Conservation (phyloP, 1,140 invertebrate genomes). For the Apis laboriosa region DNA sequence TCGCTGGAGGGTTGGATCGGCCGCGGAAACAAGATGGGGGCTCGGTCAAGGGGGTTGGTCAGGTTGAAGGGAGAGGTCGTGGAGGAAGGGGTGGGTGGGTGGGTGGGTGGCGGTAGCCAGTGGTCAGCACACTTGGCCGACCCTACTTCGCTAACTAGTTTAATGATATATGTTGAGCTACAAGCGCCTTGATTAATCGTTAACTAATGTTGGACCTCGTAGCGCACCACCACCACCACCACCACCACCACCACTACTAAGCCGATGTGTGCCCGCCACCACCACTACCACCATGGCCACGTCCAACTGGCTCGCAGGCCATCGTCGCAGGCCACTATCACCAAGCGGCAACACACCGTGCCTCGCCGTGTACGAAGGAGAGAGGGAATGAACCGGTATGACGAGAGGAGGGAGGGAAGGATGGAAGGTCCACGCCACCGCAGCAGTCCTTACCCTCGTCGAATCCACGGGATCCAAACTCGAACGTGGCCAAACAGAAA, state of each 20-base stretch:
- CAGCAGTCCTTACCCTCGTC: slow-evolving; percentile 67
- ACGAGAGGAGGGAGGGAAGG: slow-evolving; percentile 53
- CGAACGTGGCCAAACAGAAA: slow-evolving; percentile 75
- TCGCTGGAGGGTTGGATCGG: slow-evolving; percentile 70
- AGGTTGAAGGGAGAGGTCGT: slow-evolving; percentile 33
- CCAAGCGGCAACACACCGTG: slow-evolving; percentile 53
- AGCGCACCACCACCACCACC: slow-evolving; percentile 70
- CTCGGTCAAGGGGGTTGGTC: slow-evolving; percentile 61
- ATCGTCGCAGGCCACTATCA: slow-evolving; percentile 50
- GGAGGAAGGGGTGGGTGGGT: not conserved
- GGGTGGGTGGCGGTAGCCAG: slow-evolving; percentile 74
- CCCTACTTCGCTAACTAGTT: slow-evolving; percentile 82
- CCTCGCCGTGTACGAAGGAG: slow-evolving; percentile 35
- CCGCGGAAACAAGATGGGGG: slow-evolving; percentile 51
- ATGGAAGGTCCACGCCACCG: slow-evolving; percentile 69
- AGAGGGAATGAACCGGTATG: slow-evolving; percentile 53
- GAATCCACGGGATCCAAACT: slow-evolving; percentile 69
- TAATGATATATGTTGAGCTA: slow-evolving; percentile 82
- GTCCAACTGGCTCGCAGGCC: too few species aligned
- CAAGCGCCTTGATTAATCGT: slow-evolving; percentile 82
- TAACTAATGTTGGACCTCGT: slow-evolving; percentile 82
- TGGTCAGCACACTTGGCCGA: slow-evolving; percentile 82
- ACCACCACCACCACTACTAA: slow-evolving; percentile 39
- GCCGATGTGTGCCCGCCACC: slow-evolving; percentile 34
- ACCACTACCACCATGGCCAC: slow-evolving; percentile 30